Percentiles rank a stretch among this genome's conserved stretches.
phyloP scores from a whole-genome alignment of 2,113 vertebrate species.

The Rhizomys pruinosus region DNA sequence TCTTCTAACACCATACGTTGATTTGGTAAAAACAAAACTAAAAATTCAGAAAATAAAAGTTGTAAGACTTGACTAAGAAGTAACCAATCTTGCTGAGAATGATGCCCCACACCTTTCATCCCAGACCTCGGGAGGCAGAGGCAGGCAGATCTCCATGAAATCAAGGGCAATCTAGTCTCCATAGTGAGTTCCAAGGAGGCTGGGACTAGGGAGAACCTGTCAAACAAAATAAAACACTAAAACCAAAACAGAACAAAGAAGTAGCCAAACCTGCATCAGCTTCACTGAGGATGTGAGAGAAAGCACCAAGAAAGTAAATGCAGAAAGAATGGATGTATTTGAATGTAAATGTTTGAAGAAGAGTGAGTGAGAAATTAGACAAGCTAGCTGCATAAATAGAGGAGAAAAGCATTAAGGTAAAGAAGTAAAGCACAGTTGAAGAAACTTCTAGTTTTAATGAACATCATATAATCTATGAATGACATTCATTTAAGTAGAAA shows the following conservation, averaged over 20 bases:
- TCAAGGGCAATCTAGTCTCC: no score
- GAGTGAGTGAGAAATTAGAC: neutral
- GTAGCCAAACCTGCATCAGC: neutral
- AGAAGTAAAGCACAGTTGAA: neutral
- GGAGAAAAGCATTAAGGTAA: neutral
- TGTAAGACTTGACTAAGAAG: neutral
- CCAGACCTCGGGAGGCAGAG: no score
- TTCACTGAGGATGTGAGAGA: neutral
- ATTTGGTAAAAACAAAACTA: conserved; percentile 27
- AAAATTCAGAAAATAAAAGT: conserved; percentile 3
- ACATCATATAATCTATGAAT: neutral
- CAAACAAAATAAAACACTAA: no score
- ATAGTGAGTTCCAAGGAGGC: no score
- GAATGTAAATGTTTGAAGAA: neutral
- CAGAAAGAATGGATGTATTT: neutral
- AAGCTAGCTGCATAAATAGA: neutral
- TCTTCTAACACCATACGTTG: neutral
- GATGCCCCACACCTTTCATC: no score
- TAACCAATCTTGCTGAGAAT: no score
- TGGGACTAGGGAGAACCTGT: no score
- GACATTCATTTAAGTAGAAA: conserved; percentile 27
- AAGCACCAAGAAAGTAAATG: conserved; percentile 31
- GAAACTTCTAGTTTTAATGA: neutral
- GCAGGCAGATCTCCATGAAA: no score
- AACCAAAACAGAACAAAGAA: no score